Percentiles rank a stretch among this genome's conserved stretches.
Evolutionary conservation across 2,113 vertebrate species (phyloP).

Genomic region (Morone chrysops): DNA sequence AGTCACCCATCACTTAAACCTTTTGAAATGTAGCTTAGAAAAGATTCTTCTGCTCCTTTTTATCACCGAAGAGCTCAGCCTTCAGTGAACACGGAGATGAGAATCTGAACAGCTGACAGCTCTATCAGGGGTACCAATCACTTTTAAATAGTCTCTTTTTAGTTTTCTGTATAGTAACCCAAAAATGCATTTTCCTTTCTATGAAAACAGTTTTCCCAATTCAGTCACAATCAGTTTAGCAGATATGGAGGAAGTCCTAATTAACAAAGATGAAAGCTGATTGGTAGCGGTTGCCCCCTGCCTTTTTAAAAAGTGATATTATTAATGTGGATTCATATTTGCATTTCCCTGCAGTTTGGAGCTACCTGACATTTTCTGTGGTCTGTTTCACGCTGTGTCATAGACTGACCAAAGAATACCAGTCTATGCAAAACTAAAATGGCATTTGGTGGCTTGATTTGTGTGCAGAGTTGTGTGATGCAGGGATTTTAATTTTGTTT

Average conservation of each 20-base stretch:
- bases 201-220: not conserved
- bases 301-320: not conserved
- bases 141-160: not conserved
- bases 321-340: not conserved
- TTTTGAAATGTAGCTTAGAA: slow-evolving; percentile 9
- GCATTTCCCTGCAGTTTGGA: slow-evolving; percentile 12
- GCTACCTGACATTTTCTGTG: not conserved
- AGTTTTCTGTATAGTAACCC: not conserved
- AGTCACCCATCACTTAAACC: not conserved
- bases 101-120: not conserved
- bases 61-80: not conserved
- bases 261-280: not conserved
- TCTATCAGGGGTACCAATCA: not conserved
- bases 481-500: slow-evolving; percentile 72
- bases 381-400: not conserved
- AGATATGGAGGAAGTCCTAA: not conserved
- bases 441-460: slow-evolving; percentile 7
- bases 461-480: slow-evolving; percentile 58
- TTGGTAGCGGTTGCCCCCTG: not conserved
- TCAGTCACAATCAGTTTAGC: not conserved
- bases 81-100: not conserved
- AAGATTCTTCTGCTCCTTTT: not conserved
- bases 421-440: not conserved
- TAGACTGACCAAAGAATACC: not conserved
- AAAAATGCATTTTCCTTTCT: not conserved